These are phyloP conservation scores for Tetramorium alpestre DNA, from an alignment of 1,140 invertebrate species.

Conservation along the genomic window DNA sequence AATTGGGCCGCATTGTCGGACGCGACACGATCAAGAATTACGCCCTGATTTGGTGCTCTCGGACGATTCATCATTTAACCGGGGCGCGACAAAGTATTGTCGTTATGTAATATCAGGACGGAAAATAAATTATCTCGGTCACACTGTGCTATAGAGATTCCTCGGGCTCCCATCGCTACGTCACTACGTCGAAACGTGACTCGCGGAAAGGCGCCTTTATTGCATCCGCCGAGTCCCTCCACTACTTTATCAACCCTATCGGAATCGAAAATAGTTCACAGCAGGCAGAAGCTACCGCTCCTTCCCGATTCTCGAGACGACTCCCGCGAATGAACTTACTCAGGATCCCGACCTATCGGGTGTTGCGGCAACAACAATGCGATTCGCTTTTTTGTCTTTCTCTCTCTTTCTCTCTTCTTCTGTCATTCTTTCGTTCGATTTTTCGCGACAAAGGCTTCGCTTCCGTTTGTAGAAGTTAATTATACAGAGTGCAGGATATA, in stretches of 20 bases:
- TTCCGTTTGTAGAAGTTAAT: slow-evolving; percentile 16
- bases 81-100: slow-evolving; percentile 44
- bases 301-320: slow-evolving; percentile 51
- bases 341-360: slow-evolving; percentile 2
- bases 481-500: background rate
- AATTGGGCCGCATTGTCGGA: slow-evolving; percentile 8
- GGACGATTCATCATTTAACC: slow-evolving; percentile 29
- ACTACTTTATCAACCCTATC: slow-evolving; percentile 57
- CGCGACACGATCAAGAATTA: background rate
- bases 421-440: background rate
- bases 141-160: slow-evolving; percentile 43
- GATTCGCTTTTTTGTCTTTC: background rate
- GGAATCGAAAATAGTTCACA: slow-evolving; percentile 60
- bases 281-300: slow-evolving; percentile 42
- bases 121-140: slow-evolving; percentile 56
- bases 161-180: slow-evolving; percentile 30
- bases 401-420: background rate
- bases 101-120: slow-evolving; percentile 48
- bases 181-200: slow-evolving; percentile 54
- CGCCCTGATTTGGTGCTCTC: background rate
- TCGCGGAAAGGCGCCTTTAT: slow-evolving; percentile 56
- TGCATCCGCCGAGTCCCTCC: slow-evolving; percentile 53
- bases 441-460: background rate
- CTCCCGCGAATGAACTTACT: slow-evolving; percentile 53
- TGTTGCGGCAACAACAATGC: slow-evolving; percentile 46